A percentile compares a stretch with the other conserved stretches of the same genome.
Evolutionary conservation across 2,797 vertebrate genomes (phyloP).

Genomic region (Chrysolophus pictus): DNA sequence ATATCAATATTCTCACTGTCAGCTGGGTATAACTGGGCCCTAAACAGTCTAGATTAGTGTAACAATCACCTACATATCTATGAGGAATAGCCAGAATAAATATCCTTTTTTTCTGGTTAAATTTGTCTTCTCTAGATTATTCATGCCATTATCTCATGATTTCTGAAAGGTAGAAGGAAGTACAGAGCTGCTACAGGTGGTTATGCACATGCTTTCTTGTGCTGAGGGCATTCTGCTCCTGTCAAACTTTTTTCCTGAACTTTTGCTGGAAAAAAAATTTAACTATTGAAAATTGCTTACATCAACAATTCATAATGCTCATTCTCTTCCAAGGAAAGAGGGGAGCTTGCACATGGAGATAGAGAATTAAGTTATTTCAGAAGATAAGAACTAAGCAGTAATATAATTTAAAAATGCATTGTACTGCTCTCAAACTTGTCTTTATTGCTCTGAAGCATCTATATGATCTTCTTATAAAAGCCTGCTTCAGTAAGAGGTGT

Average conservation of each 20-base stretch:
- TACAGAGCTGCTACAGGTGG: neutral
- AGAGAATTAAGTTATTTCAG: slow-evolving; percentile 17
- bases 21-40: neutral
- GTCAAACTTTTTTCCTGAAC: neutral
- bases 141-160: neutral
- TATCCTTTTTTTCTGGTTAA: neutral
- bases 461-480: slow-evolving; percentile 48
- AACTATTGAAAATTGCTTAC: neutral
- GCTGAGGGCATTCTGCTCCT: neutral
- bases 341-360: neutral
- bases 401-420: slow-evolving; percentile 29
- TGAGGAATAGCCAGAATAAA: neutral
- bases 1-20: neutral
- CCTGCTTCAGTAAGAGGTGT: slow-evolving; percentile 1
- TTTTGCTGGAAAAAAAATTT: neutral
- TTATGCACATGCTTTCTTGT: neutral
- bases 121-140: neutral
- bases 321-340: slow-evolving; percentile 3
- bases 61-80: neutral
- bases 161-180: slow-evolving; percentile 7
- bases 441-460: slow-evolving; percentile 45
- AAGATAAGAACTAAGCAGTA: neutral
- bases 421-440: slow-evolving; percentile 15
- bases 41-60: neutral
- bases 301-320: slow-evolving; percentile 19